Conservation (phyloP, 2,113 vertebrate genomes). For the Aegotheles bennettii region DNA sequence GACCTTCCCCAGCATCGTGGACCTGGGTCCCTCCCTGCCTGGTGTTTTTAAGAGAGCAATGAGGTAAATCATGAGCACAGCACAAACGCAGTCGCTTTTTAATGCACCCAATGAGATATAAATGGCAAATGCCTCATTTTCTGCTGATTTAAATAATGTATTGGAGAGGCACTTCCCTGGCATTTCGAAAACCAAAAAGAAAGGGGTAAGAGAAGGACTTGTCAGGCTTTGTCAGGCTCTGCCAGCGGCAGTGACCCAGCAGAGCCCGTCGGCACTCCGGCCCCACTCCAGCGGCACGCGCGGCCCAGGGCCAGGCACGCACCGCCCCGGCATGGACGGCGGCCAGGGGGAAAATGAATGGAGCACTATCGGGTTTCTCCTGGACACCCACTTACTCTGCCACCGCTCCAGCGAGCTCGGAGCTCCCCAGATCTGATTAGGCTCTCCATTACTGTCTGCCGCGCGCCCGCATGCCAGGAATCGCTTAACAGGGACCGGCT, state of each 20-base stretch:
- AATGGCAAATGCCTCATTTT: conserved; percentile 22
- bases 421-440: conserved; percentile 30
- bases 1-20: not conserved
- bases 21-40: not conserved
- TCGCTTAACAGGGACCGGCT: conserved; percentile 61
- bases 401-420: not conserved
- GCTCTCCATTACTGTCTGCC: not conserved
- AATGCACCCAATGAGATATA: not conserved
- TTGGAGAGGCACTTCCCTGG: not conserved
- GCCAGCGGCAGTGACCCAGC: not conserved
- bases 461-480: conserved; percentile 5
- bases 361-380: conserved; percentile 17
- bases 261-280: not conserved
- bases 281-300: not conserved
- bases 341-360: not conserved
- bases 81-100: not conserved
- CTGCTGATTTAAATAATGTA: not conserved
- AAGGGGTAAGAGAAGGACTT: not conserved
- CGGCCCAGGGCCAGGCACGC: not conserved
- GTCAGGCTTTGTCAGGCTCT: not conserved
- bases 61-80: not conserved
- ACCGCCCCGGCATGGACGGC: not conserved
- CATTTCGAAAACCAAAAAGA: not conserved
- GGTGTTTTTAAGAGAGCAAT: not conserved
- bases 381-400: conserved; percentile 35